These are phyloP conservation scores for Dimorphilus gyrociliatus DNA, from an alignment of 2,888 invertebrate species.

Conservation along the genomic window DNA sequence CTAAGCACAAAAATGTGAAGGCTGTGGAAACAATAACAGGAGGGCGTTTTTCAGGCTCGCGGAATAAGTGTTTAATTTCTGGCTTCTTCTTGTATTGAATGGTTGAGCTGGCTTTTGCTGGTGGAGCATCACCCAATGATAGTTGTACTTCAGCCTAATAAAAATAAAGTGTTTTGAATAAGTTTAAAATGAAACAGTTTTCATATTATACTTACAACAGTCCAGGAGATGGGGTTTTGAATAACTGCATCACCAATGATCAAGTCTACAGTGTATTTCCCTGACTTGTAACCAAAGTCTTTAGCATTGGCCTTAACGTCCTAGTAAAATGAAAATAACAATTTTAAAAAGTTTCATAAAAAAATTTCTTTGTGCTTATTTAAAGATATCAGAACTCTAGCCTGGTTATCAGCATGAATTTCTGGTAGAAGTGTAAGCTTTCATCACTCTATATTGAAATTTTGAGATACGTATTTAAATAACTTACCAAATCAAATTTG, in stretches of 20 bases:
- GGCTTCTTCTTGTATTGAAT: conserved; percentile 42
- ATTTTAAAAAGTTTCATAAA: neutral
- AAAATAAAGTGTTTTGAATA: neutral
- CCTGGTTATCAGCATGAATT: no score
- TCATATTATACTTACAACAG: conserved; percentile 42
- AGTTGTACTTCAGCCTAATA: conserved; percentile 50
- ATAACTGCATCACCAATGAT: conserved; percentile 79
- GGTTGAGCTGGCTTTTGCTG: conserved; percentile 9
- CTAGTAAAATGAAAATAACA: conserved; percentile 17
- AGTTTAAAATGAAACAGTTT: conserved; percentile 1
- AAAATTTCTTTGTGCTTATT: neutral
- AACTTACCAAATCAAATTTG: conserved; percentile 71
- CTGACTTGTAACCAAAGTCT: conserved; percentile 59
- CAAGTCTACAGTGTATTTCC: conserved; percentile 61
- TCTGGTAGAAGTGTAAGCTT: neutral
- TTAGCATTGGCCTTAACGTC: conserved; percentile 61
- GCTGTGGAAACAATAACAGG: conserved; percentile 68
- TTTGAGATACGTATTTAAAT: neutral
- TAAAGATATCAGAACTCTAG: neutral
- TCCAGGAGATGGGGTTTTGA: conserved; percentile 75
- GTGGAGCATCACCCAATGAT: conserved; percentile 44
- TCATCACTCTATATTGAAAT: neutral
- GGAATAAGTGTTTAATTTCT: conserved; percentile 65
- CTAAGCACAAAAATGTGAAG: conserved; percentile 66
- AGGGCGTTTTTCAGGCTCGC: conserved; percentile 77